Base-by-base conservation (phyloP, 2,113 vertebrate species). In the Hippocampus guttulatus region DNA sequence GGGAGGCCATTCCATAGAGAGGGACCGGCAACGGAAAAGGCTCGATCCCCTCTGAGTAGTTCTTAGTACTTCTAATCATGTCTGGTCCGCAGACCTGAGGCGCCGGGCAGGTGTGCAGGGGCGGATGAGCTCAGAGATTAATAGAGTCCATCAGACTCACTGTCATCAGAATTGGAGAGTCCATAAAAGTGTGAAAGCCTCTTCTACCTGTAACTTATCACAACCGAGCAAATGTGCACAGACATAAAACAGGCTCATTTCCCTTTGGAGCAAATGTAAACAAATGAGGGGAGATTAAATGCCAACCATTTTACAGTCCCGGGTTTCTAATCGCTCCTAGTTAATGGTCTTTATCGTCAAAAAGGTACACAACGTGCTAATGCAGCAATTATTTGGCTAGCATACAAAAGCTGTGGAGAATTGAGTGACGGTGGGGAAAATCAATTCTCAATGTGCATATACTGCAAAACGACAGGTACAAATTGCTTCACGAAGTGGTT, bases 401-500 rank as follows among this genome's bases (percentile, higher is more conserved):
- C 68, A 77, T 49, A 23, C 38, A 23, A 43, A 69, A 72, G 69
- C 52, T 73, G 64, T n/a, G 21, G 7, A 43, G 25, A 65, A 25
- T 43, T 8, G 27, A 27, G 16, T 65, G 69, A 7, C 18, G 51
- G 18, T 1, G 10, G 60, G 64, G 67, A 77, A 77, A 67, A 78
- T 64, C 30, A 65, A 69, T 75, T 41, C 64, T 74, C 60, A 54
- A 2, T 67, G 67, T 25, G 67, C 73, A 68, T 74, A 51, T 84
- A 76, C 10, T 61, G 30, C 64, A 63, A 27, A 72, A 47, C 68
- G 67, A 72, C 69, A 74, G 33, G 49, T 38, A 70, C 52, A 78
- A 83, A 71, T 76, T 5, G 68, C 66, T 67, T 66, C 18, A 76
- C 77, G 30, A 45, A 64, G 67, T 38, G 62, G 43, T 64, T 82